Conservation (phyloP, 1,140 invertebrate genomes). For the Grapholita molesta region DNA sequence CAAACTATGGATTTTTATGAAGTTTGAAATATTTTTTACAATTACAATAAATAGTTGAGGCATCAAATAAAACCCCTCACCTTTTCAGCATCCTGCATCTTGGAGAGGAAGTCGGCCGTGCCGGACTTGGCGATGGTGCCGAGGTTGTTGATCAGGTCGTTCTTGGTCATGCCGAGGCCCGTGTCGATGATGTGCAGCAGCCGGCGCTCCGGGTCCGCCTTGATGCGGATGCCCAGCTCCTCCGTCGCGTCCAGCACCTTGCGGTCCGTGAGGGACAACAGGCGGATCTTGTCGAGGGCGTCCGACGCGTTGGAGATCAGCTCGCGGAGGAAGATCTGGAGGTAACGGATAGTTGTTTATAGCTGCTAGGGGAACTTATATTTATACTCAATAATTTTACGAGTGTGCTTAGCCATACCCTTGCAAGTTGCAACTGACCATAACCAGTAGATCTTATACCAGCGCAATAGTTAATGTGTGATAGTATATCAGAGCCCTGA, state of each 20-base stretch:
- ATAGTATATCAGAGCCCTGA: too few species aligned
- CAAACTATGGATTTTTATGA: not conserved
- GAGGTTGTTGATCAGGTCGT: slow-evolving; percentile 96
- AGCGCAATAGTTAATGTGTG: too few species aligned
- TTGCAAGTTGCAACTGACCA: too few species aligned
- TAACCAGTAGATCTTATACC: too few species aligned
- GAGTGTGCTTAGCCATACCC: too few species aligned
- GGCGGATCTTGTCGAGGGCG: slow-evolving; percentile 96
- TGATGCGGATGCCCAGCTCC: slow-evolving; percentile 95
- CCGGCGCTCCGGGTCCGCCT: slow-evolving; percentile 97
- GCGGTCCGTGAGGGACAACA: slow-evolving; percentile 94
- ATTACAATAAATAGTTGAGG: too few species aligned
- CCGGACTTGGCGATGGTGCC: slow-evolving; percentile 99
- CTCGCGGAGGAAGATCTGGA: slow-evolving; percentile 96
- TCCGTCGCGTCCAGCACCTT: slow-evolving; percentile 86
- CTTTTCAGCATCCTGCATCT: slow-evolving; percentile 87
- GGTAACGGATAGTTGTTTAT: not conserved
- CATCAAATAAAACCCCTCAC: too few species aligned
- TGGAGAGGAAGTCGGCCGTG: slow-evolving; percentile 97
- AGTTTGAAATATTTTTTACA: too few species aligned
- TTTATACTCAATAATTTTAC: too few species aligned
- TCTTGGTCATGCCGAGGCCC: slow-evolving; percentile 98
- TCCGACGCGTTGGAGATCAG: slow-evolving; percentile 98
- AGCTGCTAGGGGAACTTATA: too few species aligned
- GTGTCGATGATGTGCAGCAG: slow-evolving; percentile 97